Evolutionary conservation across 2,113 vertebrate species (phyloP).

Genomic region (Melanerpes formicivorus): DNA sequence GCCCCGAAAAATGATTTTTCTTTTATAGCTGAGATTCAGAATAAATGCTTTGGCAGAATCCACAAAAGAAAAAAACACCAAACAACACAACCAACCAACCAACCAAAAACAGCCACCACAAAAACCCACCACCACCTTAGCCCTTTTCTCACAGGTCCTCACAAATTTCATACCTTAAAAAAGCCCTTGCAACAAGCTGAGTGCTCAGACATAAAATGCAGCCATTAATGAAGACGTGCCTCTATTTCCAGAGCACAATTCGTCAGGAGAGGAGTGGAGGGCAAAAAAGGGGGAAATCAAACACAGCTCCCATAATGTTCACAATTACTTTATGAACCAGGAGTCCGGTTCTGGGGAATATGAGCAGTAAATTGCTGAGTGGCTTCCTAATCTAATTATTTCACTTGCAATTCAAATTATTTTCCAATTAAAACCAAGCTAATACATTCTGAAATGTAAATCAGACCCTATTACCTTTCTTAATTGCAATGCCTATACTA

Average conservation of each 20-base stretch:
- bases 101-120: no score
- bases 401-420: constrained; percentile 76
- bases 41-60: not conserved
- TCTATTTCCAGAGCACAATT: not conserved
- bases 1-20: not conserved
- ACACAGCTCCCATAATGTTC: not conserved
- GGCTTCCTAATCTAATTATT: constrained; percentile 75
- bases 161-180: not conserved
- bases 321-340: constrained; percentile 17
- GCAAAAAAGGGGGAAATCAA: not conserved
- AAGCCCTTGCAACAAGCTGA: not conserved
- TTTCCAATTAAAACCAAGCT: constrained; percentile 73
- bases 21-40: not conserved
- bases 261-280: not conserved
- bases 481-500: constrained; percentile 58
- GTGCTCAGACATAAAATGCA: not conserved
- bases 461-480: constrained; percentile 68
- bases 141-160: not conserved
- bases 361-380: constrained; percentile 46
- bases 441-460: constrained; percentile 75
- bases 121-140: not conserved
- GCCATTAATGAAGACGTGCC: constrained; percentile 13
- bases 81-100: no score
- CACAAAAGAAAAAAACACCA: not conserved
- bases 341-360: constrained; percentile 57